phyloP scores from a whole-genome alignment of 2,113 vertebrate genomes.

The Eclectus roratus region DNA sequence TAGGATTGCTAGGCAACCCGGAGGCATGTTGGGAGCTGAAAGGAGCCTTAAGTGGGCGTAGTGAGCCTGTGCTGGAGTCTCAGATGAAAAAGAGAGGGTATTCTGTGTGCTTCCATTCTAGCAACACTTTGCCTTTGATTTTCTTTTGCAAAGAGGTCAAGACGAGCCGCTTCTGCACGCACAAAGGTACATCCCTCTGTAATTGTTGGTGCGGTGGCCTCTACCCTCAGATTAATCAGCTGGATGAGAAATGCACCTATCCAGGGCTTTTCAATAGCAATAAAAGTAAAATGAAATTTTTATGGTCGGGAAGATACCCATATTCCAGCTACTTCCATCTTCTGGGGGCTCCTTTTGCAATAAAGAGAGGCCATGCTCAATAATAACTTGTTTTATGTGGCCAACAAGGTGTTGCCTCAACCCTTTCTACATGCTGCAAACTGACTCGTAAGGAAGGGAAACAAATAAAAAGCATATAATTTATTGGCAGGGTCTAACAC shows the following conservation, averaged over 20 bases:
- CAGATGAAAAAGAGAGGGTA: slow-evolving; percentile 1
- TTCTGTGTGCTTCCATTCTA: slow-evolving; percentile 20
- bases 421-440: background rate
- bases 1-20: slow-evolving; percentile 58
- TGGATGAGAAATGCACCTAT: slow-evolving; percentile 4
- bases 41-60: slow-evolving; percentile 25
- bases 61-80: background rate
- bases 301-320: background rate
- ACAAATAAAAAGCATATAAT: background rate
- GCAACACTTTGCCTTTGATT: slow-evolving; percentile 17
- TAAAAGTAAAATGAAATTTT: slow-evolving; percentile 40
- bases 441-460: background rate
- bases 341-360: background rate
- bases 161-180: background rate
- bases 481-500: background rate
- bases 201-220: background rate
- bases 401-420: background rate
- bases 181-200: background rate
- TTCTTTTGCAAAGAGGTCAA: background rate
- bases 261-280: background rate
- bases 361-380: background rate
- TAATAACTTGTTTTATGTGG: slow-evolving; percentile 6
- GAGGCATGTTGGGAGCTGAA: slow-evolving; percentile 11
- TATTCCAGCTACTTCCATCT: slow-evolving; percentile 32
- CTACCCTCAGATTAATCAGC: slow-evolving; percentile 27